Evolutionary conservation across 1,140 invertebrate species (phyloP).

Genomic region (Gonatopus flavifemur): DNA sequence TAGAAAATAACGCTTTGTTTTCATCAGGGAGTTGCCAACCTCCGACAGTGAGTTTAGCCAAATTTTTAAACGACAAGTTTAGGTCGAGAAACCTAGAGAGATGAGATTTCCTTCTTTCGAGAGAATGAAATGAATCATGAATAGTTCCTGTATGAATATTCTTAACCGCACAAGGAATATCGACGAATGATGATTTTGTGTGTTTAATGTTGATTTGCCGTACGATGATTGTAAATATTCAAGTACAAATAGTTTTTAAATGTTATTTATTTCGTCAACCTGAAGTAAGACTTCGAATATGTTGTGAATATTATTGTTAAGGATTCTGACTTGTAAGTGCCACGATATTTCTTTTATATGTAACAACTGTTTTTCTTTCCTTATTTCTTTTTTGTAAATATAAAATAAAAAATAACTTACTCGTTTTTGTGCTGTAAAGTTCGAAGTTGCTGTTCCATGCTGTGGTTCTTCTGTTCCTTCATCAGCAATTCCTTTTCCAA

Average conservation of each 20-base stretch:
- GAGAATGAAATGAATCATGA: too few species aligned
- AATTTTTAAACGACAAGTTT: constrained; percentile 52
- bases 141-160: too few species aligned
- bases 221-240: too few species aligned
- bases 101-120: neutral
- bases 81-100: constrained; percentile 20
- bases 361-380: too few species aligned
- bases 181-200: too few species aligned
- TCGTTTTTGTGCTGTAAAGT: constrained; percentile 52
- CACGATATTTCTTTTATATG: constrained; percentile 8
- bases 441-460: constrained; percentile 43
- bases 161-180: too few species aligned
- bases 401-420: constrained; percentile 51
- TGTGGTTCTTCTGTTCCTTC: constrained; percentile 45
- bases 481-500: constrained; percentile 62
- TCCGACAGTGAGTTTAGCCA: constrained; percentile 55
- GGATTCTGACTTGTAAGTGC: constrained; percentile 7
- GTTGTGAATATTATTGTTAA: constrained; percentile 22
- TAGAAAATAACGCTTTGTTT: constrained; percentile 43
- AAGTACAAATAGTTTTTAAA: too few species aligned
- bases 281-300: too few species aligned
- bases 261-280: too few species aligned
- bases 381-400: constrained; percentile 17
- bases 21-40: constrained; percentile 50
- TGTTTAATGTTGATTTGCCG: too few species aligned